Percentiles rank a stretch among this genome's conserved stretches.
Evolutionary conservation across 2,113 vertebrate species (phyloP).

Genomic region (Semnornis frantzii): DNA sequence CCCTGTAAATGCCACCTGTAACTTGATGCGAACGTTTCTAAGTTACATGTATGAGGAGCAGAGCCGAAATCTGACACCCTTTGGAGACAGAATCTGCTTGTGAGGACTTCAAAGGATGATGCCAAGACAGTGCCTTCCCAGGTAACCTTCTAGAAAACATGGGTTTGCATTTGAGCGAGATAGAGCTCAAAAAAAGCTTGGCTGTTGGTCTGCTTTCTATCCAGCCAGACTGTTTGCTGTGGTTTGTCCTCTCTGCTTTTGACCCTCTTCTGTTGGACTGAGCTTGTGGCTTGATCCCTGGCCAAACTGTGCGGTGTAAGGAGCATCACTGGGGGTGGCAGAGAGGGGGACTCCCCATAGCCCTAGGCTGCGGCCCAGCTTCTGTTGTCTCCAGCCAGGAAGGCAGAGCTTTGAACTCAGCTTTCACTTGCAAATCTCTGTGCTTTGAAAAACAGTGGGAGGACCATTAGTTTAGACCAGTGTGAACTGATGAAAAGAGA

Average conservation of each 20-base stretch:
- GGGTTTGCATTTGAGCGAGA: neutral
- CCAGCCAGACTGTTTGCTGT: neutral
- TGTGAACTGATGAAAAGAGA: neutral
- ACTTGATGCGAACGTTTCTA: neutral
- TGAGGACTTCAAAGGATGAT: neutral
- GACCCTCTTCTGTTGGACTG: neutral
- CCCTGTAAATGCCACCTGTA: neutral
- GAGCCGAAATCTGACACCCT: neutral
- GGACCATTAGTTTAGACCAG: neutral
- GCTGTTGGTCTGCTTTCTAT: neutral
- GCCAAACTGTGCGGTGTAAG: neutral
- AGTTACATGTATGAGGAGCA: neutral
- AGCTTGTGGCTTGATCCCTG: neutral
- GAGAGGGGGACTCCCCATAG: fast-evolving
- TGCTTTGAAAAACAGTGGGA: neutral
- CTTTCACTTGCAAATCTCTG: neutral
- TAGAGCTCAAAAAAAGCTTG: neutral
- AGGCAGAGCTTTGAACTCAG: neutral
- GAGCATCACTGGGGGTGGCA: fast-evolving
- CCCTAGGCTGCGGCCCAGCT: neutral
- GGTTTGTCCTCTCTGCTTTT: neutral
- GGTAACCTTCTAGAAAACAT: neutral
- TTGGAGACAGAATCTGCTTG: neutral
- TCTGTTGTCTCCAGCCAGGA: neutral
- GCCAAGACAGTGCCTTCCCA: fast-evolving